Base-by-base conservation (phyloP, 2,113 vertebrate species). In the Xerus inauris region DNA sequence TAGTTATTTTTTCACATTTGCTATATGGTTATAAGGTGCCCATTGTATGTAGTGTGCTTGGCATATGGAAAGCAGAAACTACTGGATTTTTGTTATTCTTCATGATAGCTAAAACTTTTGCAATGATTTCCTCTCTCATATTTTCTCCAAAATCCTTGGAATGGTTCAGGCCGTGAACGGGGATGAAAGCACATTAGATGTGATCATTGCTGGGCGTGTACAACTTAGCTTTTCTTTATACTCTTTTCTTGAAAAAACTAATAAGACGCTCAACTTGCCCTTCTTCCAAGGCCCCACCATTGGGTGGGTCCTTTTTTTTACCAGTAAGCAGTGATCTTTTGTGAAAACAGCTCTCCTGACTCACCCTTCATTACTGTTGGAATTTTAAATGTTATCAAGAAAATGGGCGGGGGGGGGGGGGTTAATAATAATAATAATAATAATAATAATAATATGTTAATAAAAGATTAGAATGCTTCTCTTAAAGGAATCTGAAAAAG, bases 401-500 rank as follows among this genome's bases (percentile, higher is more conserved):
- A 28, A 76, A 49, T 91, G 20, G 49, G 51, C 8, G 26, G 45
- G 49, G 51, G 16, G 26, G 45, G 2, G 76, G 14, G 19, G 6
- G 35, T 20, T 40, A 42, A 11, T 35, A 64, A 28, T 45, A 19
- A 87, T 69, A 49, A 45, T 40, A 30, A 67, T 17, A 67, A n/a
- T 67, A 14, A 6, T 71, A 32, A n/a, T n/a, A n/a, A n/a, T n/a
- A n/a, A n/a, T n/a, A n/a, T n/a, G n/a, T n/a, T n/a, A n/a, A 32
- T 49, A 57, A 83, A 90, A 40, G 7, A 40, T 30, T 49, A 62
- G 38, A 82, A 11, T 32, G 40, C 0, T 40, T 89, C 11, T 89
- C 11, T 59, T 86, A 83, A 62, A 94, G 45, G 40, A 96, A 22
- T 14, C 35, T 49, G 45, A 49, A 86, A 93, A 94, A 83, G 47